phyloP scores from a whole-genome alignment of 2,113 vertebrate species.

The Corythornis cristatus region DNA sequence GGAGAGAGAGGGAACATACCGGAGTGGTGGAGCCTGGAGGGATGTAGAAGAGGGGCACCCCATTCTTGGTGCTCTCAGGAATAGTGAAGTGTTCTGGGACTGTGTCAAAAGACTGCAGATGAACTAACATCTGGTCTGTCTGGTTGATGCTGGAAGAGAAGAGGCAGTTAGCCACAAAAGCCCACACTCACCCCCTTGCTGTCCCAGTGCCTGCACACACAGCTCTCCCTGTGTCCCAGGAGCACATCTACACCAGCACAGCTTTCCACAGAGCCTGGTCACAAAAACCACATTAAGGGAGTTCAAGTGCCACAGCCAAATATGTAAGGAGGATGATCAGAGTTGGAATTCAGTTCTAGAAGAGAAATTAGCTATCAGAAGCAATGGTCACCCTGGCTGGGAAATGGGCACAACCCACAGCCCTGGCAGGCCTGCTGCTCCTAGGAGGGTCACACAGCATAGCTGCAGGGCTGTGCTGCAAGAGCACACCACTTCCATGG shows the following conservation, averaged over 20 bases:
- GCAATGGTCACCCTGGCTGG: background rate
- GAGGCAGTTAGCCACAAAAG: background rate
- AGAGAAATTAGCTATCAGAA: background rate
- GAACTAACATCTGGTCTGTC: constrained; percentile 98
- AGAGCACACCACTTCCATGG: background rate
- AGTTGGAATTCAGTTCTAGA: background rate
- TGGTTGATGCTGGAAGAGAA: constrained; percentile 91
- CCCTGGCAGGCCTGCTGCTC: background rate
- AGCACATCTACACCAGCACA: background rate
- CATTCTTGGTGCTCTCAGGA: constrained; percentile 97
- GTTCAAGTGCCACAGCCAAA: background rate
- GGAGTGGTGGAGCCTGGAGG: constrained; percentile 95
- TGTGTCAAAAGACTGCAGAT: constrained; percentile 95
- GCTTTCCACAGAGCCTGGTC: background rate
- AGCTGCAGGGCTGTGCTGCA: background rate
- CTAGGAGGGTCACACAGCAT: background rate
- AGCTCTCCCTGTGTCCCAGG: background rate
- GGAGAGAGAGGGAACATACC: constrained; percentile 68
- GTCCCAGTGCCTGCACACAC: background rate
- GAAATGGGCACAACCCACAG: background rate
- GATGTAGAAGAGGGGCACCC: constrained; percentile 97
- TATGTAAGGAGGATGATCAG: background rate
- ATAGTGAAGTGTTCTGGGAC: constrained; percentile 96
- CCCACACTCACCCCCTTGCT: background rate
- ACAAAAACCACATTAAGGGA: background rate